These are phyloP conservation scores for Alloplasta piceator DNA, from an alignment of 2,888 invertebrate genomes.

Conservation along the genomic window DNA sequence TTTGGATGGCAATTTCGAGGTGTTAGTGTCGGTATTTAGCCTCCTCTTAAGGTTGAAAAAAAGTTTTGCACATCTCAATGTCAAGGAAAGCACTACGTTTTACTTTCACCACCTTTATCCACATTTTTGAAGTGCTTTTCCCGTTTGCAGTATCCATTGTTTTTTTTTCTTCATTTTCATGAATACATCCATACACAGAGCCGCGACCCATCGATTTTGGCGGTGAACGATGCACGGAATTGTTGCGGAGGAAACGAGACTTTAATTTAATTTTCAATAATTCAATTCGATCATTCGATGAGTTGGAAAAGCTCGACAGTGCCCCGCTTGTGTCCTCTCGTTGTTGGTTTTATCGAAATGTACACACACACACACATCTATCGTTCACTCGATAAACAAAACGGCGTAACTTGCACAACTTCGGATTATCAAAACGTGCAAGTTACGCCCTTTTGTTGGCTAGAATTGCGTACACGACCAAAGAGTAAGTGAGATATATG, in stretches of 20 bases:
- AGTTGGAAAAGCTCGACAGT: conserved; percentile 37
- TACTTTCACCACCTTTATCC: too few species aligned
- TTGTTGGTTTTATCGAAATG: conserved; percentile 48
- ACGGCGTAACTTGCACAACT: not conserved
- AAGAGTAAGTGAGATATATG: not conserved
- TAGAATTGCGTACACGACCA: not conserved
- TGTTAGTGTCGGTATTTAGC: too few species aligned
- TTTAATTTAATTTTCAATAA: conserved; percentile 57
- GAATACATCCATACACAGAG: not conserved
- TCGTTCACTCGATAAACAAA: not conserved
- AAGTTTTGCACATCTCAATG: too few species aligned
- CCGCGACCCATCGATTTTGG: conserved; percentile 13
- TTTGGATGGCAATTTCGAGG: too few species aligned
- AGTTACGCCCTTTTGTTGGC: not conserved
- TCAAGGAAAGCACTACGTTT: too few species aligned
- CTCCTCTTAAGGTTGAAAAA: too few species aligned
- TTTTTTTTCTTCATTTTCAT: conserved; percentile 6
- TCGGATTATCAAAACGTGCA: not conserved
- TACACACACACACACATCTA: not conserved
- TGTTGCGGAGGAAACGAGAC: conserved; percentile 55
- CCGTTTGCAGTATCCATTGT: not conserved
- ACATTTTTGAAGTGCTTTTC: too few species aligned
- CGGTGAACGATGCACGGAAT: conserved; percentile 26
- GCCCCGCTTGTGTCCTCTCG: conserved; percentile 14
- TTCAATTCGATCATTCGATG: conserved; percentile 51